phyloP scores from a whole-genome alignment of 2,888 invertebrate genomes.

The Scelioninae gen. 1 region DNA sequence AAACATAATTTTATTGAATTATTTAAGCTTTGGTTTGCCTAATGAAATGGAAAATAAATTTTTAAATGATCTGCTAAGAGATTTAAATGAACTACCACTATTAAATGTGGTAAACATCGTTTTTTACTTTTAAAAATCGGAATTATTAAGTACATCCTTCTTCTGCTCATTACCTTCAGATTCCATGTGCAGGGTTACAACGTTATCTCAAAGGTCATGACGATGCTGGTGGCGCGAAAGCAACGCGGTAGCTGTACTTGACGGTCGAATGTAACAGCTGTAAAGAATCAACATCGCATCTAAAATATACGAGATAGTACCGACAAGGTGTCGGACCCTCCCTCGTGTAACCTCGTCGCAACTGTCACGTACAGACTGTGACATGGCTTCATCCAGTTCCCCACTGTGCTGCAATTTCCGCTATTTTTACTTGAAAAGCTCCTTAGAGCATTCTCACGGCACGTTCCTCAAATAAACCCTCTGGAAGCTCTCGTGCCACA shows the following conservation, averaged over 20 bases:
- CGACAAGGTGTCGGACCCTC: too few species aligned
- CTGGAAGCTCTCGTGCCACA: conserved; percentile 49
- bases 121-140: conserved; percentile 52
- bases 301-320: too few species aligned
- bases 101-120: conserved; percentile 51
- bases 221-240: too few species aligned
- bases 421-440: conserved; percentile 84
- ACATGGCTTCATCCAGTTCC: conserved; percentile 78
- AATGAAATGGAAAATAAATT: conserved; percentile 16
- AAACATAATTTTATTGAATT: conserved; percentile 27
- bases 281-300: too few species aligned
- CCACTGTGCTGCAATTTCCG: conserved; percentile 83
- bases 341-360: conserved; percentile 66
- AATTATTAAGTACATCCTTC: conserved; percentile 22
- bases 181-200: too few species aligned
- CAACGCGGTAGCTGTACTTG: too few species aligned
- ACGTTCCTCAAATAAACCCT: conserved; percentile 84
- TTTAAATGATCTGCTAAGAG: conserved; percentile 29
- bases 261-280: too few species aligned
- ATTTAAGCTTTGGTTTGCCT: conserved; percentile 22
- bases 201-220: too few species aligned
- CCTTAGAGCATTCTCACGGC: conserved; percentile 80
- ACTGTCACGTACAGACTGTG: conserved; percentile 83
- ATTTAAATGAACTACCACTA: conserved; percentile 21
- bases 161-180: too few species aligned